Conservation (phyloP, 2,888 invertebrate genomes). For the Melanostoma scalare region DNA sequence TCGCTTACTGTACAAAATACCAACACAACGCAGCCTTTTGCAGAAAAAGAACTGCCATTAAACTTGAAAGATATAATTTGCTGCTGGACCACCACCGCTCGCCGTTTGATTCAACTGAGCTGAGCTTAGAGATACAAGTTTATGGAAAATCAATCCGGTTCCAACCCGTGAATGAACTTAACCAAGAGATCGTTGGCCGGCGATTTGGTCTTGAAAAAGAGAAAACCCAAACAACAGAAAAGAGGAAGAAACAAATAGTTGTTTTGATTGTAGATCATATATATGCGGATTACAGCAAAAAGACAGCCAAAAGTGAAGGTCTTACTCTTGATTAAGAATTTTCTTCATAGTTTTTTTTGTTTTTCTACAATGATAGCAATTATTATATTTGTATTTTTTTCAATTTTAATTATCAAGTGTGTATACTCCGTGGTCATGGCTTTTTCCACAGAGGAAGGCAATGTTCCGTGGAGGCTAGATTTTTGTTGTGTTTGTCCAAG, state of each 20-base stretch:
- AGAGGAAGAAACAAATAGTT: constrained; percentile 1
- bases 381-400: too few species aligned
- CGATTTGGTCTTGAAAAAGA: constrained; percentile 59
- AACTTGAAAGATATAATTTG: not conserved
- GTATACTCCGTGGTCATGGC: too few species aligned
- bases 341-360: not conserved
- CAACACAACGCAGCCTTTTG: constrained; percentile 1
- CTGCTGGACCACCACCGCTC: not conserved
- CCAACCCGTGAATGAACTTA: constrained; percentile 44
- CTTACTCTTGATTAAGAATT: constrained; percentile 10
- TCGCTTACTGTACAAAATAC: constrained; percentile 16
- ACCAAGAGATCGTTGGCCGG: constrained; percentile 57
- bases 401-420: too few species aligned
- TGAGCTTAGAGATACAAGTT: constrained; percentile 38
- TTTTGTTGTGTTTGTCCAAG: too few species aligned
- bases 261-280: constrained; percentile 9
- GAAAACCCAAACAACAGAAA: not conserved
- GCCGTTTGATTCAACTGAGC: not conserved
- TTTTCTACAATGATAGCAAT: too few species aligned
- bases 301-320: constrained; percentile 15
- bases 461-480: too few species aligned
- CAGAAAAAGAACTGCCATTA: not conserved
- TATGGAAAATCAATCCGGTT: constrained; percentile 51
- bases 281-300: constrained; percentile 10
- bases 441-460: too few species aligned